A percentile compares a stretch with the other conserved stretches of the same genome.
Conservation (phyloP, 2,888 invertebrate genomes). For the Pandemis corylana region DNA sequence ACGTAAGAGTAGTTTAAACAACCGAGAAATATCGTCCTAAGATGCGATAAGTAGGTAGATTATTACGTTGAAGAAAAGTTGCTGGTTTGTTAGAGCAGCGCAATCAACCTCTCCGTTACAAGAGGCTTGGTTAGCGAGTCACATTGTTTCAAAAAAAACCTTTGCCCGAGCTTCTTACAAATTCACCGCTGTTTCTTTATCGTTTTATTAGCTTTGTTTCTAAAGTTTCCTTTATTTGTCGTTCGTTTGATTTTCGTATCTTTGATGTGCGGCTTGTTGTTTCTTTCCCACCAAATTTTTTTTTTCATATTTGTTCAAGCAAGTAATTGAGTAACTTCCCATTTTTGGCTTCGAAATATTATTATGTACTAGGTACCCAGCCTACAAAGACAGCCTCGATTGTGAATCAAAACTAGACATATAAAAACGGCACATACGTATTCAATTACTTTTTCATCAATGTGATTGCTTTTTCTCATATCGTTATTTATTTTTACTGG, state of each 20-base stretch:
- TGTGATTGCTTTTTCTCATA: slow-evolving; percentile 8
- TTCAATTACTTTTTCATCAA: slow-evolving; percentile 21
- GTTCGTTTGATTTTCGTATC: slow-evolving; percentile 62
- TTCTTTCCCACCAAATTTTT: slow-evolving; percentile 5
- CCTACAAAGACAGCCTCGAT: neutral
- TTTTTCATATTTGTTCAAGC: neutral
- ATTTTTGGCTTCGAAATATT: neutral
- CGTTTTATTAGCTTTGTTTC: slow-evolving; percentile 76
- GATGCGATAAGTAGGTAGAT: slow-evolving; percentile 32
- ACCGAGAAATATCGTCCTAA: slow-evolving; percentile 19
- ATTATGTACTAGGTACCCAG: neutral
- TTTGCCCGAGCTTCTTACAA: slow-evolving; percentile 66
- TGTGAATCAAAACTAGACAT: neutral
- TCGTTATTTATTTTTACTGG: neutral
- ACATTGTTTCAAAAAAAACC: slow-evolving; percentile 71
- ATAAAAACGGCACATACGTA: neutral
- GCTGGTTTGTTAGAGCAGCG: slow-evolving; percentile 56
- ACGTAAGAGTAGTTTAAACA: slow-evolving; percentile 25
- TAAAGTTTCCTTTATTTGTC: slow-evolving; percentile 64
- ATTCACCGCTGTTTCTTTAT: slow-evolving; percentile 70
- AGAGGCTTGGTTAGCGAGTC: slow-evolving; percentile 61
- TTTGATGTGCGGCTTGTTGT: slow-evolving; percentile 61
- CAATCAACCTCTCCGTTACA: slow-evolving; percentile 57
- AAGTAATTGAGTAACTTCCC: neutral
- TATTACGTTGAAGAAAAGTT: slow-evolving; percentile 49